A percentile compares a stretch with the other conserved stretches of the same genome.
These are phyloP conservation scores for Microchrysa polita DNA, from an alignment of 2,888 invertebrate genomes.

Conservation along the genomic window DNA sequence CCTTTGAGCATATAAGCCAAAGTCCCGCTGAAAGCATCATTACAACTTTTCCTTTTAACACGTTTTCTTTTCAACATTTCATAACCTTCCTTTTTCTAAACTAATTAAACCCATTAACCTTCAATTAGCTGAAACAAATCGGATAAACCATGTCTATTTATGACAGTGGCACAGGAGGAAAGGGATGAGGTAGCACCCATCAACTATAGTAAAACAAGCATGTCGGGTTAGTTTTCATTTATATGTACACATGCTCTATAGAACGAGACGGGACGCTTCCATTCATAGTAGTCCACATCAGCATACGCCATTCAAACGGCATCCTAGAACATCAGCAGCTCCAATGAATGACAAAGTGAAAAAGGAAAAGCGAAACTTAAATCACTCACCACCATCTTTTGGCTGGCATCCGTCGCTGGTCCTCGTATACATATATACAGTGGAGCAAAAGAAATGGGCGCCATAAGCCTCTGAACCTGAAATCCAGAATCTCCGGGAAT, in stretches of 20 bases:
- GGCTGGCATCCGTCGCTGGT: not conserved
- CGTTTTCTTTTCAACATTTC: not conserved
- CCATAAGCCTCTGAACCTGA: conserved; percentile 18
- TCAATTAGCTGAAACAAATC: conserved; percentile 32
- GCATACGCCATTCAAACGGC: conserved; percentile 16
- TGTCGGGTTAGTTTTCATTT: no score
- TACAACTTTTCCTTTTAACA: not conserved
- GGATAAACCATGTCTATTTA: conserved; percentile 34
- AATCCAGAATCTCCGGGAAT: conserved; percentile 15
- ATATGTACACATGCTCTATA: no score
- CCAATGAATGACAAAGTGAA: not conserved
- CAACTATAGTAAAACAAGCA: no score
- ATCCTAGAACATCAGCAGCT: not conserved
- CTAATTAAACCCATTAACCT: conserved; percentile 26
- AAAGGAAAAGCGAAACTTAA: not conserved
- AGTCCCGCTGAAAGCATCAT: not conserved
- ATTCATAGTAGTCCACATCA: not conserved
- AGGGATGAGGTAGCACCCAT: no score
- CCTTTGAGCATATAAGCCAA: no score
- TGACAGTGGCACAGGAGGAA: not conserved
- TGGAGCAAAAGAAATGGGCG: not conserved
- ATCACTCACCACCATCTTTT: conserved; percentile 17
- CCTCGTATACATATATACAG: no score
- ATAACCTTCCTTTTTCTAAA: not conserved
- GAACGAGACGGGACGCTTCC: not conserved